Evolutionary conservation across 2,113 vertebrate species (phyloP), one percentile per base, ranked within the genome.

Genomic region (Abramis brama): DNA sequence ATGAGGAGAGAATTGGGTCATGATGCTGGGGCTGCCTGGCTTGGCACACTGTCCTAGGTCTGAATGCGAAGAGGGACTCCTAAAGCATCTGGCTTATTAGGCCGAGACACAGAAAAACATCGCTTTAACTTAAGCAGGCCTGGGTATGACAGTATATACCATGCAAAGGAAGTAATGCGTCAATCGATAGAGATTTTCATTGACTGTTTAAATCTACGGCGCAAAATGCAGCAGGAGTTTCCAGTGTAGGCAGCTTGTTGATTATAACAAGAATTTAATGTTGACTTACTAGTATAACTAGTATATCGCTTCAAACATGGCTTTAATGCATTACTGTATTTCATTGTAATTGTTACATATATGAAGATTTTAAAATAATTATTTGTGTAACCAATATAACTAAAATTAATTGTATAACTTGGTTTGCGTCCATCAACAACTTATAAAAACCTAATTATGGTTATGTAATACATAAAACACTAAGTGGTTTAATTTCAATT

Each of bases 1-100:
- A 91, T 91, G 85, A 89, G 88, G 83, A 84, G 90, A 91, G 87
- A 87, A 89, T 88, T 88, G 89, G 89, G 88, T 91, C 89, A 86
- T 79, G 89, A 79, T 86, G 86, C 84, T 74, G 78, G 81, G 85
- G 90, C 90, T 86, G 84, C 85, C 85, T 33, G 60, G 85, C 85
- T 86, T 91, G 88, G 90, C 90, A 89, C 84, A 87, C 89, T 89
- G 84, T 86, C 88, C 82, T 50, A 57, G 68, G 39, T 85, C 84
- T 70, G 43, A 90, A 86, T 86, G 82, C 70, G 74, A 82, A 83
- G 74, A 23, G 60, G 88, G 81, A 89, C 88, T 85, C 83, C 76
- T 68, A 89, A 86, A 91, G 83, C 82, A 88, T 87, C 87, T 79
- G 84, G 87, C 89, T 89, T 86, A 86, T 88, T 89, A 89, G 64